Base-by-base conservation (phyloP, 2,113 vertebrate genomes). In the Chionis minor region DNA sequence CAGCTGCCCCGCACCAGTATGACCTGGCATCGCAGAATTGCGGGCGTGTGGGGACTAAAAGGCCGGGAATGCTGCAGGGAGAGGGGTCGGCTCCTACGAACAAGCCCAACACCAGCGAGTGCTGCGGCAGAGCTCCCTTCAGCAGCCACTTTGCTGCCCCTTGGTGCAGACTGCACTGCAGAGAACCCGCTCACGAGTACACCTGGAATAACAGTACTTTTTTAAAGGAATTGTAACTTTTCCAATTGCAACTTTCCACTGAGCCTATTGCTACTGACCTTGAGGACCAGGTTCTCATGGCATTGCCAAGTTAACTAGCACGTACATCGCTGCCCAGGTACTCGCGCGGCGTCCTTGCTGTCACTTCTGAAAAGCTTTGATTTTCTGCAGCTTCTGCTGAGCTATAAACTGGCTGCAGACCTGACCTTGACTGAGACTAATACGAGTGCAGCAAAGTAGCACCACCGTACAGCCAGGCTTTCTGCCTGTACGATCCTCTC, bases 11-110 rank as follows among this genome's bases (percentile, higher is more conserved):
- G 28, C 49, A 14, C 6, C 33, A 23, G 27, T 4, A 14, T 4
- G 15, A 51, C n/a, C 63, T 1, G 1, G 38, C 22, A 35, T 18
- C 0, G 1, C 26, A 42, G 56, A 47, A 75, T 18, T 6, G 1
- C n/a, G 38, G 0, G 0, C 0, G 6, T 15, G 26, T 30, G 8
- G 58, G 21, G 45, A 55, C 10, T 5, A 12, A 33, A 81, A 61
- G 35, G 6, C 17, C 3, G 4, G 14, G 30, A 52, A 4, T 35
- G 38, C 33, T 26, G 44, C 38, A 35, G 23, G 79, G 62, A 80
- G 40, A 52, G 4, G 19, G 44, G 2, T 44, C 49, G 52, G 42
- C 5, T 1, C 33, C 44, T n/a, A 18, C 2, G 0, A 8, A 58
- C 24, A 10, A 45, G 44, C 21, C 15, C 33, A 22, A 38, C 12